These are phyloP conservation scores for Chalcosyrphus nemorum DNA, from an alignment of 2,888 invertebrate species.

Conservation along the genomic window DNA sequence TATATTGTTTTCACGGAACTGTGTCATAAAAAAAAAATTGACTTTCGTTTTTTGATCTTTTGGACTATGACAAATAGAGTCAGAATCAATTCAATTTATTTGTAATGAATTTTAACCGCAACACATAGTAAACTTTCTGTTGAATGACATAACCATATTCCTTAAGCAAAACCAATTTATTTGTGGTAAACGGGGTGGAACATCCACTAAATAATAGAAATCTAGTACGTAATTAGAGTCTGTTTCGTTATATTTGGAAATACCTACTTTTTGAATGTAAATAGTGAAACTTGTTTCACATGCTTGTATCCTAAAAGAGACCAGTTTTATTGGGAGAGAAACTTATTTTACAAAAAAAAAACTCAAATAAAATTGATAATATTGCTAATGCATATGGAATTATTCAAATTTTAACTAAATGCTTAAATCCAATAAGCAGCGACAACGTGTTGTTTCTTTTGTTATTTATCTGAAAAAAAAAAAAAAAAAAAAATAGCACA, in stretches of 20 bases:
- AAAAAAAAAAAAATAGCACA: no score
- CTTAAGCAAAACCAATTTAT: neutral
- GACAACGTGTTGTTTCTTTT: neutral
- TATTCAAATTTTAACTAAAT: neutral
- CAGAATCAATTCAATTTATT: neutral
- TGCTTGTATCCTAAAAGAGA: neutral
- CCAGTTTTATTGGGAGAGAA: neutral
- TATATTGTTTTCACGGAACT: neutral
- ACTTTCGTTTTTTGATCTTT: neutral
- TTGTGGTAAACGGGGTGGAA: neutral
- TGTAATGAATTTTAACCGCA: neutral
- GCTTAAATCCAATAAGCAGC: no score
- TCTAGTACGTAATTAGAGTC: neutral
- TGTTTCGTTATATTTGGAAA: no score
- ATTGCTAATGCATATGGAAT: neutral
- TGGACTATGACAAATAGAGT: neutral
- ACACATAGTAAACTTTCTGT: neutral
- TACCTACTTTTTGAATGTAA: no score
- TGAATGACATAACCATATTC: neutral
- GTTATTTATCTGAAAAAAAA: no score
- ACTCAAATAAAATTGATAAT: neutral
- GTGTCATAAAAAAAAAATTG: neutral
- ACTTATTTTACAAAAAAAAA: no score
- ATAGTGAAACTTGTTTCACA: neutral
- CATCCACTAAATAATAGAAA: neutral